Base-by-base conservation (phyloP, 2,797 vertebrate genomes). In the Phalanger gymnotis region DNA sequence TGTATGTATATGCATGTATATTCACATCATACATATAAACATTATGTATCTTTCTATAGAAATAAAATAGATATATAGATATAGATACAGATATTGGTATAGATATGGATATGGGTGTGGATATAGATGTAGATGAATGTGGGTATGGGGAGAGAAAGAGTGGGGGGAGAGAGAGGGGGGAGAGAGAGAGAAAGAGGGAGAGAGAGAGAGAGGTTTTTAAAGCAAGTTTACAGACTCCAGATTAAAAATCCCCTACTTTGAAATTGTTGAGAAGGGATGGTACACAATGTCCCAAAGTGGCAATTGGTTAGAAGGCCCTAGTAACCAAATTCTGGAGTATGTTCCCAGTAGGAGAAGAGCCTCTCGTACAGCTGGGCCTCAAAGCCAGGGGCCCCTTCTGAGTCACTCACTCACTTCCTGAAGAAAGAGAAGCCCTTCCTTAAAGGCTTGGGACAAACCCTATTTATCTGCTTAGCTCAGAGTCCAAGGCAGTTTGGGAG, bases 381-480 rank as follows among this genome's bases (percentile, higher is more conserved):
- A 81, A 81, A 19, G n/a, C 66, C n/a, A 40, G n/a, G 61, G n/a
- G 66, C 66, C n/a, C n/a, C n/a, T 47, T 47, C n/a, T 81, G 66
- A 81, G n/a, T 81, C n/a, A 40, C 19, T 40, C 58, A 61, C 31
- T 66, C n/a, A 90, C 91, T 97, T 97, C 96, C 97, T 95, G 91
- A 53, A 95, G 94, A 94, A 93, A 73, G 40, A 40, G 5, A 13
- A 19, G 4, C 54, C 89, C 92, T 94, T 92, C 89, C 95, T 95
- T 40, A 28, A 91, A 53, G 94, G 58, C 90, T 87, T 51, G 66
- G 73, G 34, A 90, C 93, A 7, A 14, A 89, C 92, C 54, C 87
- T 95, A 87, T 92, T 96, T 96, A 96, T 95, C 92, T 3, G 90
- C 2, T 0, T 87, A 53, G 93, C 92, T 97, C 95, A 93, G 97